These are phyloP conservation scores for Pardosa pseudoannulata DNA, from an alignment of 2,888 invertebrate genomes.

Conservation along the genomic window DNA sequence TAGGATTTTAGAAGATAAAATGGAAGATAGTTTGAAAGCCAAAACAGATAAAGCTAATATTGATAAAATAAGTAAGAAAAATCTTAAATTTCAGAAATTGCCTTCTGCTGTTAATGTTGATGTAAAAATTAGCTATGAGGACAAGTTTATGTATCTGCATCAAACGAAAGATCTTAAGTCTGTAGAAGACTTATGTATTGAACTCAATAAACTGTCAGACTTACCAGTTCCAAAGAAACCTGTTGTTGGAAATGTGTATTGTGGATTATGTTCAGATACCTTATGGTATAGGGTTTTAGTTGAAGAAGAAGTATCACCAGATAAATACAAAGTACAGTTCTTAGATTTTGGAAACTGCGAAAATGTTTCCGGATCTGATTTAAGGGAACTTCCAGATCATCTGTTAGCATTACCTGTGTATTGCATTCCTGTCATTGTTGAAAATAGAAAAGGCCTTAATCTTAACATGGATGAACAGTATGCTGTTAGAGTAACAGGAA, in stretches of 20 bases:
- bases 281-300: constrained; percentile 36
- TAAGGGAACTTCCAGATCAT: constrained; percentile 37
- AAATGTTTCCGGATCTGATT: not conserved
- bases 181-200: not conserved
- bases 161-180: constrained; percentile 20
- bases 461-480: not conserved
- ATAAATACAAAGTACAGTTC: constrained; percentile 16
- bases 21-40: not conserved
- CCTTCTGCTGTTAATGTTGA: not conserved
- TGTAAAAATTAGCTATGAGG: constrained; percentile 16
- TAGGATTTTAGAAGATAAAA: not conserved
- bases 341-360: constrained; percentile 52
- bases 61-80: not conserved
- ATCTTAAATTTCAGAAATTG: constrained; percentile 21
- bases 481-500: not conserved
- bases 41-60: not conserved
- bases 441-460: not conserved
- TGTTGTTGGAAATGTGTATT: constrained; percentile 23
- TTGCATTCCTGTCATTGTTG: constrained; percentile 12
- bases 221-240: not conserved
- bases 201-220: constrained; percentile 10
- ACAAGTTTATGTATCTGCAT: constrained; percentile 24
- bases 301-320: not conserved
- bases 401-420: constrained; percentile 32
- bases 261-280: constrained; percentile 32